phyloP scores from a whole-genome alignment of 2,797 vertebrate species.

The Vipera latastei region DNA sequence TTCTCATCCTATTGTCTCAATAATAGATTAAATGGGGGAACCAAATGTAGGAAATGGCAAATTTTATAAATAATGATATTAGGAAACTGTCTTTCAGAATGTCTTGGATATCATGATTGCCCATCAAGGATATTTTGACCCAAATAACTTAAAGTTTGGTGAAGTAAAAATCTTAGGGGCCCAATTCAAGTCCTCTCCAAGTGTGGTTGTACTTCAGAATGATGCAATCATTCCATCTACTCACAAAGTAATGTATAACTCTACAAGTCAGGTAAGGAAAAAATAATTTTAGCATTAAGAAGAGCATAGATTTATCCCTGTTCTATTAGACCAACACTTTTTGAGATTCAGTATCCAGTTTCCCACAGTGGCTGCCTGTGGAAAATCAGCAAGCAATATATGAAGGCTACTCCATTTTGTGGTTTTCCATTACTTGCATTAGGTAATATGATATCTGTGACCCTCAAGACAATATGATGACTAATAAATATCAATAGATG shows the following conservation, averaged over 20 bases:
- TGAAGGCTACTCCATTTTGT: not conserved
- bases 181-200: fast-evolving
- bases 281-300: not conserved
- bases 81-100: slow-evolving; percentile 60
- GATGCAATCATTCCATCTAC: fast-evolving
- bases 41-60: not conserved
- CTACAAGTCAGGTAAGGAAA: slow-evolving; percentile 65
- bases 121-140: slow-evolving; percentile 72
- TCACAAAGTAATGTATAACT: not conserved
- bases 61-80: not conserved
- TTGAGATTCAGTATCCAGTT: not conserved
- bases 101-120: slow-evolving; percentile 62
- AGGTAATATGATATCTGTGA: not conserved
- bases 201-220: slow-evolving; percentile 36
- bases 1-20: not conserved
- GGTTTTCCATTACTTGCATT: not conserved
- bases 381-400: not conserved
- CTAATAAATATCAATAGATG: not conserved
- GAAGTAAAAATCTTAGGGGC: slow-evolving; percentile 76
- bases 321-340: not conserved
- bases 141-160: slow-evolving; percentile 78
- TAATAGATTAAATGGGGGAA: not conserved
- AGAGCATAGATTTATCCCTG: not conserved
- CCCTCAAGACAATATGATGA: not conserved
- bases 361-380: not conserved